phyloP scores from a whole-genome alignment of 2,113 vertebrate genomes.

The Semnopithecus entellus region DNA sequence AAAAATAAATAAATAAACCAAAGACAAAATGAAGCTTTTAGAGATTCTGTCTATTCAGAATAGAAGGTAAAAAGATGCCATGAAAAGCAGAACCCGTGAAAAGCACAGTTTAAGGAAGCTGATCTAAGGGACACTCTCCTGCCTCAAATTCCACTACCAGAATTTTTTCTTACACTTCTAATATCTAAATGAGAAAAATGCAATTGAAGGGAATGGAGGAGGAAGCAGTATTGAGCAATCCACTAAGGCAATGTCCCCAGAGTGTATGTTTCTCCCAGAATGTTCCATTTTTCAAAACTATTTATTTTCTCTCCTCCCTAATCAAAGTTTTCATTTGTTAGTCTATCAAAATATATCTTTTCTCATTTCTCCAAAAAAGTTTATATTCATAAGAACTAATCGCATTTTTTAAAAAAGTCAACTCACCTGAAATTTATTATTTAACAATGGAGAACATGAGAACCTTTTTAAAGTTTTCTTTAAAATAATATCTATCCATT shows the following conservation, averaged over 20 bases:
- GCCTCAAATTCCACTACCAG: not conserved
- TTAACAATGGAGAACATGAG: conserved; percentile 24
- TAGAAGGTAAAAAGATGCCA: not conserved
- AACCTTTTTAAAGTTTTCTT: not conserved
- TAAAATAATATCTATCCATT: conserved; percentile 3
- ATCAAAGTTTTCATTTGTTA: conserved; percentile 14
- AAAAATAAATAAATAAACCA: not conserved
- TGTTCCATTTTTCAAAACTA: conserved; percentile 2
- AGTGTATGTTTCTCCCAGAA: not conserved
- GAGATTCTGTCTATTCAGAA: not conserved
- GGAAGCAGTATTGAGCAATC: not conserved
- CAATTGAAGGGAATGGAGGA: not conserved
- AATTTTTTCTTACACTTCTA: not conserved
- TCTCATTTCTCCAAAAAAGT: conserved; percentile 4
- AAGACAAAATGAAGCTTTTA: not conserved
- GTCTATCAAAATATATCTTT: conserved; percentile 9
- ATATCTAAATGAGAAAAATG: not conserved
- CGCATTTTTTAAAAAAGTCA: not conserved
- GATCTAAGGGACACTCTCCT: not conserved
- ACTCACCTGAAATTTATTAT: conserved; percentile 61
- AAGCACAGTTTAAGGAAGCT: not conserved
- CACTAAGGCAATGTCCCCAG: not conserved
- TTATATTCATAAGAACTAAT: conserved; percentile 30
- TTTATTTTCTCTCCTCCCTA: not conserved
- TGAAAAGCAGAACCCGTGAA: not conserved